Base-by-base conservation (phyloP, 2,797 vertebrate species). In the Arnoldichthys spilopterus region DNA sequence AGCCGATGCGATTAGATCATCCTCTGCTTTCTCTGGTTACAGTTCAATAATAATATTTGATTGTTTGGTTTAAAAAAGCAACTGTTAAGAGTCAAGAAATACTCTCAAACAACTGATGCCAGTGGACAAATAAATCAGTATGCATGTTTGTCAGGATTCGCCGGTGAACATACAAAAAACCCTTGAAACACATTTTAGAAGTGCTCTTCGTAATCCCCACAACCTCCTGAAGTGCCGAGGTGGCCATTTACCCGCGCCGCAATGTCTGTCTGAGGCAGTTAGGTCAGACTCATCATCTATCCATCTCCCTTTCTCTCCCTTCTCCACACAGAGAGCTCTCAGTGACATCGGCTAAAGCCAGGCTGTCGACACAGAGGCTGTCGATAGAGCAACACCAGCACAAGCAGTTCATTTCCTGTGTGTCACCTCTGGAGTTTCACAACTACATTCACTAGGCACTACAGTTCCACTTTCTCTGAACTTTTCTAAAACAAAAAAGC, bases 121-220 rank as follows among this genome's bases (percentile, higher is more conserved):
- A 79, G 54, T 54, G 20, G 37, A 40, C 11, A 47, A 80, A 76
- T 1, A 13, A 45, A 8, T 43, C 43, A 54, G 26, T n/a, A 4
- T 73, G 26, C 69, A 11, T 51, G 47, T 75, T 56, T 45, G 2
- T 64, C 22, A n/a, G 4, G 64, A 3, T 66, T 32, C 28, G 53
- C 47, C 37, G 43, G 40, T 76, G 70, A 84, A 78, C 80, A 59
- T 76, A 61, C 28, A 67, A 30, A 22, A 67, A 51, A 81, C 83
- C 77, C 54, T 80, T 64, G 61, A 84, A 84, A 81, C 20, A 28
- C 74, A 80, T 72, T 85, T 75, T 87, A 86, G 80, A 92, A 91
- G 91, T 91, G 89, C 90, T 93, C 74, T 85, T 78, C 76, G 81
- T 88, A 32, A 61, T 43, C 80, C 56, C 53, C 80, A 78, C 83